Percentiles rank a stretch among this genome's conserved stretches.
Evolutionary conservation across 2,888 invertebrate species (phyloP).

Genomic region (Amorpha juglandis): DNA sequence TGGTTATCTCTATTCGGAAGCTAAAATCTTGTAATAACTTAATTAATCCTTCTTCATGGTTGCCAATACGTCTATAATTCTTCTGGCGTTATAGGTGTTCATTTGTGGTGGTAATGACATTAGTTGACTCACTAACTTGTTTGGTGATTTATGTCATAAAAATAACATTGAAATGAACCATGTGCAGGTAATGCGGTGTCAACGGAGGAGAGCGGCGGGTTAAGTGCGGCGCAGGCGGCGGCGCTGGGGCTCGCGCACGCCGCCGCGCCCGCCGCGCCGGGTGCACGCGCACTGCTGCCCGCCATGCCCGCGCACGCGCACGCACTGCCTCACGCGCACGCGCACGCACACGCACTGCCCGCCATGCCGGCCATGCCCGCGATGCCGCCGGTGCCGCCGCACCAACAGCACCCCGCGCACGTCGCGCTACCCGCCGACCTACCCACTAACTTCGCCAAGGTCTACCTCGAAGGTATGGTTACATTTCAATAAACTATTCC

Average conservation of each 20-base stretch:
- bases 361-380: slow-evolving; percentile 32
- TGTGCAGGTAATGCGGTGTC: slow-evolving; percentile 32
- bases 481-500: too few species aligned
- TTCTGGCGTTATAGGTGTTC: too few species aligned
- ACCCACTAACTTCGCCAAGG: slow-evolving; percentile 67
- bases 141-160: too few species aligned
- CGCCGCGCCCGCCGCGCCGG: slow-evolving; percentile 63
- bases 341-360: slow-evolving; percentile 41
- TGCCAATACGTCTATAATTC: too few species aligned
- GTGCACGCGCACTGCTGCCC: slow-evolving; percentile 54
- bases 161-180: too few species aligned
- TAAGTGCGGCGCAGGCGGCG: slow-evolving; percentile 75
- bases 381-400: slow-evolving; percentile 43
- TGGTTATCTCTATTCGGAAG: too few species aligned
- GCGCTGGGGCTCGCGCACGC: slow-evolving; percentile 73
- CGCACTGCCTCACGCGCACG: slow-evolving; percentile 43
- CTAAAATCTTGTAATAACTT: too few species aligned
- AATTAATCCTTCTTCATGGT: too few species aligned
- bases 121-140: too few species aligned
- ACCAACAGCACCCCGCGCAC: slow-evolving; percentile 45
- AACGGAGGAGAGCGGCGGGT: slow-evolving; percentile 48
- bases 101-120: too few species aligned
- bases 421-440: slow-evolving; percentile 51
- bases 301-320: slow-evolving; percentile 26
- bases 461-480: slow-evolving; percentile 65